Evolutionary conservation across 92 coral and sea anemone species (phyloP).

Genomic region (Anthopleura xanthogrammica): DNA sequence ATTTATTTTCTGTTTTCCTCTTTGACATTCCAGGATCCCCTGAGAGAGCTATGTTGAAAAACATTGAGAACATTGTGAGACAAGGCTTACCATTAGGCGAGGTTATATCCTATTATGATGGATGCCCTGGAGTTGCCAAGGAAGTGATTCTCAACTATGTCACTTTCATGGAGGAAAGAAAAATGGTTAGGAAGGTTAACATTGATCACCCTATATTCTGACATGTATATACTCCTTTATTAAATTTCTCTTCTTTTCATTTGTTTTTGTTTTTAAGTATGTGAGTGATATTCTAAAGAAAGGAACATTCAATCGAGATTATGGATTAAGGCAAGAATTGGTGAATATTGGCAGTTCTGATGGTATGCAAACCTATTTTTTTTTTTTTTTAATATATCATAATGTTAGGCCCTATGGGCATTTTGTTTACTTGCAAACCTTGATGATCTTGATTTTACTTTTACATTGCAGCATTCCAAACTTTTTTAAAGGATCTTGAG

Average conservation of each 20-base stretch:
- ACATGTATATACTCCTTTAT: not conserved
- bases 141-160: not conserved
- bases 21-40: conserved; percentile 31
- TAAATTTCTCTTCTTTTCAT: not conserved
- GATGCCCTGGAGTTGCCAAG: too few species aligned
- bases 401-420: not conserved
- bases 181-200: not conserved
- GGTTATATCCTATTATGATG: conserved; percentile 5
- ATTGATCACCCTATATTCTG: not conserved
- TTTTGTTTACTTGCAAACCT: too few species aligned
- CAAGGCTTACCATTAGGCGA: conserved; percentile 42
- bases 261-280: not conserved
- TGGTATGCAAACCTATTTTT: not conserved
- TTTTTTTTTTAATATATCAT: too few species aligned
- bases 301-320: not conserved
- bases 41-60: conserved; percentile 48
- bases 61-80: conserved; percentile 44
- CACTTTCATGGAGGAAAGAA: not conserved
- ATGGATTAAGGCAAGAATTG: not conserved
- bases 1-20: not conserved
- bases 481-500: not conserved
- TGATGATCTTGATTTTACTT: not conserved
- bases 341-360: not conserved
- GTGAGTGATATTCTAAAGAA: not conserved
- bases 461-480: not conserved